phyloP scores from a whole-genome alignment of 2,888 invertebrate genomes.

The Melipona bicolor region DNA sequence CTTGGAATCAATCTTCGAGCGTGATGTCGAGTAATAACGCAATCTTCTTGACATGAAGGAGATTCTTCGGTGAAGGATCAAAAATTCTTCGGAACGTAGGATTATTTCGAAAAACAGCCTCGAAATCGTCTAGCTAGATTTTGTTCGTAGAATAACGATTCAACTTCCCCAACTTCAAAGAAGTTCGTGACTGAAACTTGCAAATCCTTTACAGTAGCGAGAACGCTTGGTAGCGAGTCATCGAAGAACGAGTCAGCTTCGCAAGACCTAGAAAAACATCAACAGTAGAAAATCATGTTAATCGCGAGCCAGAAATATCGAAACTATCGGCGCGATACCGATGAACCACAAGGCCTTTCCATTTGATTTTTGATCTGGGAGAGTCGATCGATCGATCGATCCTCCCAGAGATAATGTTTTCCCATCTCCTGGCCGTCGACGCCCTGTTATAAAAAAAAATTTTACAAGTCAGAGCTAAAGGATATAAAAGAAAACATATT shows the following conservation, averaged over 20 bases:
- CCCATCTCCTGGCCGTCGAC: neutral
- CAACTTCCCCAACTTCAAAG: too few species aligned
- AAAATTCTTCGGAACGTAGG: constrained; percentile 37
- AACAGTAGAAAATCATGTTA: constrained; percentile 58
- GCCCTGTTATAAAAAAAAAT: neutral
- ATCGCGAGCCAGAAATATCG: constrained; percentile 12
- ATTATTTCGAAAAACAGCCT: too few species aligned
- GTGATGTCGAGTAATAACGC: too few species aligned
- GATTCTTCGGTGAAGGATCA: neutral
- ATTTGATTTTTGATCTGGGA: neutral
- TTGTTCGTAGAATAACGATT: too few species aligned
- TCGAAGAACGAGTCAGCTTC: neutral
- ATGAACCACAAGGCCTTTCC: neutral
- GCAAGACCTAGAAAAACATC: constrained; percentile 61
- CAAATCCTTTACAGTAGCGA: too few species aligned
- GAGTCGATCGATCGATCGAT: neutral
- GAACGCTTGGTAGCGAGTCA: neutral
- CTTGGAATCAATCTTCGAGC: constrained; percentile 19
- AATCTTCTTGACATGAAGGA: constrained; percentile 29
- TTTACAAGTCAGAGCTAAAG: neutral
- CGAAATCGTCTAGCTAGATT: too few species aligned
- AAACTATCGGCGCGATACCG: neutral
- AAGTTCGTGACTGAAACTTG: neutral
- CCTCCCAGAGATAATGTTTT: neutral
- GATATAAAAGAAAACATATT: neutral